Evolutionary conservation across 2,797 vertebrate genomes (phyloP).

Genomic region (Sylvia borin): DNA sequence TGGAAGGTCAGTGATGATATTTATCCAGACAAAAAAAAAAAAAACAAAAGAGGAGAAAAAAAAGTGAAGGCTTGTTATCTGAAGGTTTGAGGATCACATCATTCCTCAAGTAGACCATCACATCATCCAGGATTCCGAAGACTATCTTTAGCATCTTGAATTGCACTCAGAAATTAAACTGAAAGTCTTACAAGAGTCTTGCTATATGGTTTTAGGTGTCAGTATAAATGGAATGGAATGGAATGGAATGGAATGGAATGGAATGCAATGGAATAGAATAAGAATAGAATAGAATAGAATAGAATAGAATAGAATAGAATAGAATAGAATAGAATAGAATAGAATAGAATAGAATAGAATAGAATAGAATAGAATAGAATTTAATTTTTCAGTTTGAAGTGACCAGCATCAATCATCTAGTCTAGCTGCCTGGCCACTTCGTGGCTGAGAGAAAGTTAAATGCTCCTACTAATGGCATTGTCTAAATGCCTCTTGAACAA

Average conservation of each 20-base stretch:
- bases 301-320: not conserved
- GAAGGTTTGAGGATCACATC: not conserved
- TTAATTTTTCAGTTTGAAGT: not conserved
- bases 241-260: not conserved
- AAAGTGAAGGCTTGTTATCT: not conserved
- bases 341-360: not conserved
- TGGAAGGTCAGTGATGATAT: not conserved
- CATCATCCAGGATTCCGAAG: not conserved
- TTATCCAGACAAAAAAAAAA: not conserved
- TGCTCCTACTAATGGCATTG: too few species aligned
- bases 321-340: not conserved
- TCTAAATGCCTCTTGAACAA: not conserved
- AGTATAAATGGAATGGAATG: not conserved
- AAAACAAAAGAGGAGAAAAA: not conserved
- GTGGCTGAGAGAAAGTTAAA: not conserved
- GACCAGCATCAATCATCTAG: not conserved
- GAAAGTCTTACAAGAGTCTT: not conserved
- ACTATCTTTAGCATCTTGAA: not conserved
- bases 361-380: accelerated
- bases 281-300: not conserved
- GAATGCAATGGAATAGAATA: not conserved
- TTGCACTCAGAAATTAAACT: not conserved
- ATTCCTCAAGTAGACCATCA: not conserved
- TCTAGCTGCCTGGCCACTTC: not conserved
- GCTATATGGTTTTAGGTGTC: not conserved